Base-by-base conservation (phyloP, 2,888 invertebrate species). In the Amiota minor region DNA sequence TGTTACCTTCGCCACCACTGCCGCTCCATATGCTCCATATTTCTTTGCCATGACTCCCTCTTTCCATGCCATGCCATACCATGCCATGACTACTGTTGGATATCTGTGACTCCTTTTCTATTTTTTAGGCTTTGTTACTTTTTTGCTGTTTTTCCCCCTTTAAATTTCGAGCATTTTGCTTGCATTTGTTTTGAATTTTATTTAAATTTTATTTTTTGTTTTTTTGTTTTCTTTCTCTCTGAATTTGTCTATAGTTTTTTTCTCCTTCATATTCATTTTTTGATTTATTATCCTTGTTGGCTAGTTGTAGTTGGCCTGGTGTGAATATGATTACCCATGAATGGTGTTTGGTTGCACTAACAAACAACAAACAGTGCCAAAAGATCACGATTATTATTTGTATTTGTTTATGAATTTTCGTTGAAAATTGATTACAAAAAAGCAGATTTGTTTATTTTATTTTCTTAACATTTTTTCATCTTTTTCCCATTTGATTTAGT, bases 211-310 rank as follows among this genome's bases (percentile, higher is more conserved):
- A 11, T 11, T 50, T 1, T 56, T 56, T 20, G 14, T 20, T 11
- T 16, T 59, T 59, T 59, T 20, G n/a, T 35, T 35, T 35, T 35
- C 35, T 35, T 35, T 35, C 35, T 80, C 18, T 16, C 47, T 83
- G 80, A 83, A 83, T 83, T 83, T 83, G 83, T 83, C 83, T 83
- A 80, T 81, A 81, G 79, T 82, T 72, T 71, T 71, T 71, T 72
- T 72, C 20, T 71, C n/a, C 20, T 74, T 73, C 65, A 49, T 49
- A 49, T 65, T 47, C 65, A 77, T 81, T 35, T 35, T 35, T 83
- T 84, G 83, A 84, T 83, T 84, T 84, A 84, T 83, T 78, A 77
- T 77, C 78, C 83, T 84, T 83, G 83, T 83, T 81, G n/a, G 62
- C 62, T 56, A 56, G 59, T 64, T 64, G 64, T 80, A 76, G 81